Percentiles rank a stretch among this genome's conserved stretches.
Evolutionary conservation across 2,888 invertebrate genomes (phyloP).

Genomic region (Erannis defoliaria): DNA sequence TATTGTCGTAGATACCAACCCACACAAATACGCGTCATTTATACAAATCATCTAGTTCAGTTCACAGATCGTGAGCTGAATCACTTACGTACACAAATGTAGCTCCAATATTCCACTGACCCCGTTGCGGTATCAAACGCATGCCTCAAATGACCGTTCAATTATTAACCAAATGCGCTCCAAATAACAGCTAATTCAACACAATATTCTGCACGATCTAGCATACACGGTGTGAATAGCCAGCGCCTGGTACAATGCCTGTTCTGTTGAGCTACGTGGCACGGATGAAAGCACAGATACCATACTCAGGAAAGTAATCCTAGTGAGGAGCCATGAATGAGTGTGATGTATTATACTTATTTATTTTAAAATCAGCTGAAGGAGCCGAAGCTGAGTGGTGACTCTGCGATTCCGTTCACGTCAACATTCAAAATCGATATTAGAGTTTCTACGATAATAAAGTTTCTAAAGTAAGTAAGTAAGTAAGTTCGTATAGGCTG

Average conservation of each 20-base stretch:
- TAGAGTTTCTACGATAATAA: no score
- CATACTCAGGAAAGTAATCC: background rate
- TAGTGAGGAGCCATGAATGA: no score
- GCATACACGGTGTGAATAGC: background rate
- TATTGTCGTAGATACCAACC: no score
- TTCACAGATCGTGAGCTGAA: background rate
- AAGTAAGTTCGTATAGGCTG: no score
- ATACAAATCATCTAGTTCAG: background rate
- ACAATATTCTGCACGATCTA: conserved; percentile 1
- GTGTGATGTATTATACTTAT: no score
- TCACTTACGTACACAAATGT: background rate
- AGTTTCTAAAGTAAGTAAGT: no score
- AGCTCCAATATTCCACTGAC: background rate
- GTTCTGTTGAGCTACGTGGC: background rate
- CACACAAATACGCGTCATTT: no score
- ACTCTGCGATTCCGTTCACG: no score
- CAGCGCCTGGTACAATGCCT: background rate
- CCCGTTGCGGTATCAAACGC: background rate
- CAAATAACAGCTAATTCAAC: conserved; percentile 5
- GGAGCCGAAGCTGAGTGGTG: no score
- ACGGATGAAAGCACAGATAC: background rate
- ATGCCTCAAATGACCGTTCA: background rate
- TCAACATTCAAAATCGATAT: no score
- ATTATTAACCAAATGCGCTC: conserved; percentile 14
- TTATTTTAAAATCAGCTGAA: no score